Evolutionary conservation across 2,113 vertebrate species (phyloP).

Genomic region (Heterotis niloticus): DNA sequence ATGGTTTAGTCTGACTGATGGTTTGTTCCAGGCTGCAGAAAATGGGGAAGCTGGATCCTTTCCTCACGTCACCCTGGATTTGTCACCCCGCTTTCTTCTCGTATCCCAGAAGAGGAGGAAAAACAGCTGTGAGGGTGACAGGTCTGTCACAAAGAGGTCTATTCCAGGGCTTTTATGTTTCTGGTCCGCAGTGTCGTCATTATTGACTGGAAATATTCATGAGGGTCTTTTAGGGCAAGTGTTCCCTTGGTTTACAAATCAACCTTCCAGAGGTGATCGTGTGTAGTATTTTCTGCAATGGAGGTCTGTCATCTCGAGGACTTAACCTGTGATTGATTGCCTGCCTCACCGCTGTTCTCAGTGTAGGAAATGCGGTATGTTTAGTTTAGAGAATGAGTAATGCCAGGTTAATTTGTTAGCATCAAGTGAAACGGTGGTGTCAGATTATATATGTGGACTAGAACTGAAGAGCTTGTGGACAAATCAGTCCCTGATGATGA

Average conservation of each 20-base stretch:
- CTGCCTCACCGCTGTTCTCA: too few relatives aligned
- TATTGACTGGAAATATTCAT: constrained; percentile 16
- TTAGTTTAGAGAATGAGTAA: too few relatives aligned
- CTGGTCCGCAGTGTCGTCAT: background rate
- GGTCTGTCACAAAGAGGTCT: background rate
- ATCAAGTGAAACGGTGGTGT: too few relatives aligned
- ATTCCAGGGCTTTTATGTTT: background rate
- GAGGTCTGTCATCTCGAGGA: constrained; percentile 19
- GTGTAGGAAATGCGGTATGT: too few relatives aligned
- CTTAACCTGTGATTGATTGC: background rate
- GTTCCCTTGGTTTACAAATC: background rate
- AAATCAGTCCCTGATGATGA: too few relatives aligned
- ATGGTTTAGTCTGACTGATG: background rate
- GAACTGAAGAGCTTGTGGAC: too few relatives aligned
- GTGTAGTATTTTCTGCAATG: constrained; percentile 36
- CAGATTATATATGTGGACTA: too few relatives aligned
- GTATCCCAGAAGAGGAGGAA: background rate
- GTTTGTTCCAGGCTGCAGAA: background rate
- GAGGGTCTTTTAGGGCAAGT: background rate
- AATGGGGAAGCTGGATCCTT: background rate
- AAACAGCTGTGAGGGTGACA: background rate
- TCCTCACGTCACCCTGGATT: background rate
- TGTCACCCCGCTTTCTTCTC: background rate
- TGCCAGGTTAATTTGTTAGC: too few relatives aligned
- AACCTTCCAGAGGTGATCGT: background rate